These are phyloP conservation scores for Andrena cerasifolii DNA, from an alignment of 1,140 invertebrate genomes.

Conservation along the genomic window DNA sequence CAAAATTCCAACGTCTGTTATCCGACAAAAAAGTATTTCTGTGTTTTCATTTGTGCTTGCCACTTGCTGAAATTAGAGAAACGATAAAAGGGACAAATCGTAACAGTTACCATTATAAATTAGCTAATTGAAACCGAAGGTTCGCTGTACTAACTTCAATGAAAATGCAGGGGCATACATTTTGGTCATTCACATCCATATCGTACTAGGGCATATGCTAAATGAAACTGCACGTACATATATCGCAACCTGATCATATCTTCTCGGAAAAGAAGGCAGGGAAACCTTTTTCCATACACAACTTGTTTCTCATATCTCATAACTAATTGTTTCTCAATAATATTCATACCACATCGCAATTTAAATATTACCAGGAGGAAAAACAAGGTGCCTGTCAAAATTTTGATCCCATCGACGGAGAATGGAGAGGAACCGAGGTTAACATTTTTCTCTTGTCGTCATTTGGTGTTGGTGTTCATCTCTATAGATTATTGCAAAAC, in stretches of 20 bases:
- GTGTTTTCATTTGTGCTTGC: constrained; percentile 23
- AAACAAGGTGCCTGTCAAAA: constrained; percentile 81
- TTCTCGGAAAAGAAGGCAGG: neutral
- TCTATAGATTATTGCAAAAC: constrained; percentile 17
- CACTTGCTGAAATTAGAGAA: neutral
- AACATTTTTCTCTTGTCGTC: constrained; percentile 71
- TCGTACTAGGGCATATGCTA: neutral
- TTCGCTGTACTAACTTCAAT: constrained; percentile 4
- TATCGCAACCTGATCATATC: neutral
- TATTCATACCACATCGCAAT: constrained; percentile 51
- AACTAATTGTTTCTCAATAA: constrained; percentile 23
- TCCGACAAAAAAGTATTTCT: neutral
- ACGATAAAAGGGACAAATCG: neutral
- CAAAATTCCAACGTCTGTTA: neutral
- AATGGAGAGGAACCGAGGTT: constrained; percentile 78
- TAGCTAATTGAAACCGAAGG: neutral
- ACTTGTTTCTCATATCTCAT: constrained; percentile 28
- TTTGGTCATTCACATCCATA: neutral
- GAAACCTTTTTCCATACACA: neutral
- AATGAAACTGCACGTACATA: constrained; percentile 20
- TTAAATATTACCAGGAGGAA: constrained; percentile 80
- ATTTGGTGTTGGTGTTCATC: constrained; percentile 71
- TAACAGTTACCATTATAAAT: too few relatives aligned
- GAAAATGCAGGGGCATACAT: constrained; percentile 32
- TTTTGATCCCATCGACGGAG: constrained; percentile 77